Conservation (phyloP, 2,888 invertebrate genomes). For the Melolontha melolontha region DNA sequence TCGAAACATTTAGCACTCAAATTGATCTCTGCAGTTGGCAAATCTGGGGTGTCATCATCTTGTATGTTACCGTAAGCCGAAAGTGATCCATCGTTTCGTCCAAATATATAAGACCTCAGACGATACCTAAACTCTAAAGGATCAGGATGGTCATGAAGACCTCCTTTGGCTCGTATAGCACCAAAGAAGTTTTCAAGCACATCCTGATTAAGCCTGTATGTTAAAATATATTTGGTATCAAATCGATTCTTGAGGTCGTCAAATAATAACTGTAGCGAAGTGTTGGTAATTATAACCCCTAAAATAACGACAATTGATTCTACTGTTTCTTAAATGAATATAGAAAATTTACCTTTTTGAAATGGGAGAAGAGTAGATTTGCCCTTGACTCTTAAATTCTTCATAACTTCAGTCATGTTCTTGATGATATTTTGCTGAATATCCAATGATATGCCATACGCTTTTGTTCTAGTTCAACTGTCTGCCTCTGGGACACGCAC, state of each 20-base stretch:
- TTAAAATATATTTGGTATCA: too few species aligned
- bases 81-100: slow-evolving; percentile 44
- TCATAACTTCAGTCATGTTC: slow-evolving; percentile 5
- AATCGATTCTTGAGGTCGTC: too few species aligned
- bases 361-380: slow-evolving; percentile 33
- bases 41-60: too few species aligned
- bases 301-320: not conserved
- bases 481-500: slow-evolving; percentile 28
- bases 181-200: too few species aligned
- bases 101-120: slow-evolving; percentile 43
- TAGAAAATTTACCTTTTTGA: slow-evolving; percentile 28
- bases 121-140: slow-evolving; percentile 43
- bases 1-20: too few species aligned
- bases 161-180: too few species aligned
- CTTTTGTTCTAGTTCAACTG: slow-evolving; percentile 30
- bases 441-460: slow-evolving; percentile 32
- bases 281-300: slow-evolving; percentile 15
- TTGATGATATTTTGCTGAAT: slow-evolving; percentile 6
- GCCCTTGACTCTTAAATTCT: slow-evolving; percentile 5
- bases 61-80: too few species aligned
- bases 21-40: too few species aligned
- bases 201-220: too few species aligned
- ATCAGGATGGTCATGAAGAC: too few species aligned
- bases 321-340: slow-evolving; percentile 1
- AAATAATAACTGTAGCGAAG: too few species aligned